Evolutionary conservation across 2,888 invertebrate species (phyloP).

Genomic region (Anthophora plumipes): DNA sequence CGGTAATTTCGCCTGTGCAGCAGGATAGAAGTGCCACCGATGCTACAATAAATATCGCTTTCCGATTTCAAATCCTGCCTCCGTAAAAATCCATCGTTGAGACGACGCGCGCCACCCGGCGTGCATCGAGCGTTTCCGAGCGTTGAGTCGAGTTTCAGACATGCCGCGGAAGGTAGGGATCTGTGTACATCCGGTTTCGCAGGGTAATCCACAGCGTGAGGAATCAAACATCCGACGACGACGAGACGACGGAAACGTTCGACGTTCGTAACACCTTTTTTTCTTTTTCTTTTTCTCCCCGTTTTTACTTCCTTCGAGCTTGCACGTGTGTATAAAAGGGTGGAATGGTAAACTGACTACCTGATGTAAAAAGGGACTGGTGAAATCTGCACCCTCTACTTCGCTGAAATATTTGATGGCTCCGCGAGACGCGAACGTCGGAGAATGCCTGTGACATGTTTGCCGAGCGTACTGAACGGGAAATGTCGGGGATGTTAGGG

Average conservation of each 20-base stretch:
- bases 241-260: conserved; percentile 11
- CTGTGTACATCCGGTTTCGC: conserved; percentile 10
- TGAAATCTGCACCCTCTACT: background rate
- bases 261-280: conserved; percentile 8
- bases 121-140: conserved; percentile 5
- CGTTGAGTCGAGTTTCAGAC: conserved; percentile 1
- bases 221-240: conserved; percentile 25
- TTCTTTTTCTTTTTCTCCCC: too few species aligned
- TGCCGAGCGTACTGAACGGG: background rate
- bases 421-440: background rate
- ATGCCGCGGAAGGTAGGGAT: background rate
- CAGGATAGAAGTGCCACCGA: conserved; percentile 9
- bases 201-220: conserved; percentile 22
- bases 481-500: background rate
- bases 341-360: background rate
- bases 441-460: background rate
- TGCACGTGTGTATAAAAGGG: background rate
- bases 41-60: conserved; percentile 45
- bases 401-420: background rate
- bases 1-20: conserved; percentile 27
- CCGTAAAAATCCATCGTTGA: background rate
- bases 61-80: conserved; percentile 21
- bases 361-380: conserved; percentile 14
- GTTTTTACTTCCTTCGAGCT: too few species aligned
- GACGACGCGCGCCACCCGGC: background rate